Percentiles rank a stretch among this genome's conserved stretches.
Evolutionary conservation across 2,113 vertebrate genomes (phyloP).

Genomic region (Strix uralensis): DNA sequence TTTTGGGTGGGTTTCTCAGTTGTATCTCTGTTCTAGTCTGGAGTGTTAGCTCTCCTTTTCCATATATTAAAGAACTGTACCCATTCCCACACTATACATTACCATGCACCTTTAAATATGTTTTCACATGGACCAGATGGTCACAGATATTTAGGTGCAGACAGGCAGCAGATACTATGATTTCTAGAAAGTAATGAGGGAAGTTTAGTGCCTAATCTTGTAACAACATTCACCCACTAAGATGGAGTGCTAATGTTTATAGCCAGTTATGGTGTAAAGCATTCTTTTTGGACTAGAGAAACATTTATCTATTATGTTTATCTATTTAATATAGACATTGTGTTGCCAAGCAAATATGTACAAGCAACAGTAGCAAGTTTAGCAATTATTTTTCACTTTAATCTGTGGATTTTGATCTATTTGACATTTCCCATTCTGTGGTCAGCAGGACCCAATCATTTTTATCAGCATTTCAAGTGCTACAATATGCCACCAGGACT

Average conservation of each 20-base stretch:
- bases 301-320: background rate
- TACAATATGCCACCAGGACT: background rate
- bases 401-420: slow-evolving; percentile 5
- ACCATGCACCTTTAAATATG: background rate
- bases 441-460: slow-evolving; percentile 36
- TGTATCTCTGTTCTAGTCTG: background rate
- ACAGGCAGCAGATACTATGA: background rate
- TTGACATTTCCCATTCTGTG: slow-evolving; percentile 28
- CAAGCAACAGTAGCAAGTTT: background rate
- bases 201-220: background rate
- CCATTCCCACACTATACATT: rapidly evolving
- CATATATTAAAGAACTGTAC: rapidly evolving
- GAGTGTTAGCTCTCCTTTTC: background rate
- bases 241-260: background rate
- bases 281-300: background rate
- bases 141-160: background rate
- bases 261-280: background rate
- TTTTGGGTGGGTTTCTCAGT: background rate
- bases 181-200: background rate
- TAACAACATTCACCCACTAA: background rate
- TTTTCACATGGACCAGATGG: background rate
- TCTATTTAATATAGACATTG: background rate
- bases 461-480: slow-evolving; percentile 13
- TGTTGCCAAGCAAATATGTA: background rate
- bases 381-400: slow-evolving; percentile 49